These are phyloP conservation scores for Phrynocephalus guinanensis DNA, from an alignment of 2,797 vertebrate species.

Conservation along the genomic window DNA sequence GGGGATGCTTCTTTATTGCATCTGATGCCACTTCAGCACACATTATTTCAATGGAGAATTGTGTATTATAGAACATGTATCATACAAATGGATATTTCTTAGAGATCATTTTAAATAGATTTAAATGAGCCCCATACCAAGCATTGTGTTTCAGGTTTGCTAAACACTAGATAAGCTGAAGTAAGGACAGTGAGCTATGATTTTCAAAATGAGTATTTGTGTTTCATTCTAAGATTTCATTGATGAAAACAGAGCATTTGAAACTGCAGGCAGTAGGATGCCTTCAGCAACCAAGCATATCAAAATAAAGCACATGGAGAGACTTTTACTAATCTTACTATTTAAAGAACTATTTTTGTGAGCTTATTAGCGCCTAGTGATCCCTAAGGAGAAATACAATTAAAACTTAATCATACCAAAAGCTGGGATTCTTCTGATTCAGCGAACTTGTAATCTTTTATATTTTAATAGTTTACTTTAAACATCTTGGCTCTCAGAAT, in stretches of 20 bases:
- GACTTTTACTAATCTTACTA: conserved; percentile 77
- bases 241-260: conserved; percentile 71
- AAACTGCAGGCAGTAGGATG: conserved; percentile 64
- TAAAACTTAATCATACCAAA: conserved; percentile 85
- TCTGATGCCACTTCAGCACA: background rate
- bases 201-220: conserved; percentile 62
- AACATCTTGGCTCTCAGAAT: conserved; percentile 65
- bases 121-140: conserved; percentile 18
- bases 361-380: conserved; percentile 81
- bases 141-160: conserved; percentile 27
- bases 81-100: conserved; percentile 45
- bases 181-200: conserved; percentile 24
- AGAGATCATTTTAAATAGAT: conserved; percentile 40
- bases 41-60: conserved; percentile 41
- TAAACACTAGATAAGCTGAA: conserved; percentile 30
- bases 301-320: conserved; percentile 73
- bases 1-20: background rate
- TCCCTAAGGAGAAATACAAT: conserved; percentile 84
- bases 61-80: conserved; percentile 26
- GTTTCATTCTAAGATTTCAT: conserved; percentile 72
- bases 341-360: conserved; percentile 82
- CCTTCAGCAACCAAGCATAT: conserved; percentile 71
- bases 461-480: conserved; percentile 79
- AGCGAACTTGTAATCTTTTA: conserved; percentile 78
- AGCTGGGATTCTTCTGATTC: conserved; percentile 81